Evolutionary conservation across 2,888 invertebrate species (phyloP).

Genomic region (Heliconius sara): DNA sequence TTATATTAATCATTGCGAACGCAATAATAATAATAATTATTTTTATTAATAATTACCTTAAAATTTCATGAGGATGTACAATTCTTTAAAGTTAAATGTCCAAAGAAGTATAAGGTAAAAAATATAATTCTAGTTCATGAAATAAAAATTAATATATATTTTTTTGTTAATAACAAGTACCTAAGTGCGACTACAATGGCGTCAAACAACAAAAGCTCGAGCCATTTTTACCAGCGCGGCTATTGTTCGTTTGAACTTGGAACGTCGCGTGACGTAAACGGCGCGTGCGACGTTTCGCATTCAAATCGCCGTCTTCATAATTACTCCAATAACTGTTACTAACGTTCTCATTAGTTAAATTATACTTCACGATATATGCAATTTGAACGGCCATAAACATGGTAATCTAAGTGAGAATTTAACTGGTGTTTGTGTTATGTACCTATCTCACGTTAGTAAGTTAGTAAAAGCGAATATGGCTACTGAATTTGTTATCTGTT

Average conservation of each 20-base stretch:
- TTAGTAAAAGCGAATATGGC: no score
- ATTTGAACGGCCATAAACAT: constrained; percentile 18
- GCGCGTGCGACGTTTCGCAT: constrained; percentile 79
- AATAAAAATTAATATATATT: neutral
- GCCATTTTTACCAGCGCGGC: constrained; percentile 72
- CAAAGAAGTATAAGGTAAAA: neutral
- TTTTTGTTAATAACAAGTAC: constrained; percentile 6
- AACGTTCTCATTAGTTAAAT: constrained; percentile 45
- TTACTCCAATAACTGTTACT: constrained; percentile 58
- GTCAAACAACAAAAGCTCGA: constrained; percentile 77
- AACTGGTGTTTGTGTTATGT: constrained; percentile 1
- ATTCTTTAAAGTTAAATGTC: neutral
- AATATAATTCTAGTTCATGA: neutral
- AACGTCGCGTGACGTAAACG: constrained; percentile 76
- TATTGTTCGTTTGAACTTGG: constrained; percentile 81
- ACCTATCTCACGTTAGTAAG: neutral
- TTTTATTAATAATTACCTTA: no score
- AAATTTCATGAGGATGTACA: neutral
- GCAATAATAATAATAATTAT: no score
- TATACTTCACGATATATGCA: constrained; percentile 24
- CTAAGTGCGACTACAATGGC: constrained; percentile 64
- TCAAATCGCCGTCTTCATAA: constrained; percentile 60
- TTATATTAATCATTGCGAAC: no score
- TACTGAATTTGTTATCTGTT: neutral
- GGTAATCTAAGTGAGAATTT: constrained; percentile 14